Conservation (phyloP, 2,113 vertebrate species). For the Uria aalge region DNA sequence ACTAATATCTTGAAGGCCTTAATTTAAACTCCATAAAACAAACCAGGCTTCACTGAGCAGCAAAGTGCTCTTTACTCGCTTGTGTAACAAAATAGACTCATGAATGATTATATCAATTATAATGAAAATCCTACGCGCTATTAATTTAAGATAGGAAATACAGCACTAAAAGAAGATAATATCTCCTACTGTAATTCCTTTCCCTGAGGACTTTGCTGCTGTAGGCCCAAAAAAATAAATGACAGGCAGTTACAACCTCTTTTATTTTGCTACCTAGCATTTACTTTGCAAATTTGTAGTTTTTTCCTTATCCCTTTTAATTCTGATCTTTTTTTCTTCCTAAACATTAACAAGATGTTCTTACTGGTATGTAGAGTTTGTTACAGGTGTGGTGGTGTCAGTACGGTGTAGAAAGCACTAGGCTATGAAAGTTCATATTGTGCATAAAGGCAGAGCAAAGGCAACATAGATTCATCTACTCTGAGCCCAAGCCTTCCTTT, state of each 20-base stretch:
- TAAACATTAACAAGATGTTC: neutral
- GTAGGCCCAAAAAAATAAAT: neutral
- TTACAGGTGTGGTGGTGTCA: neutral
- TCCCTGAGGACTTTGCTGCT: neutral
- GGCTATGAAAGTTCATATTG: neutral
- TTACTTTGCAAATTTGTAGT: neutral
- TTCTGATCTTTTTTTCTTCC: neutral
- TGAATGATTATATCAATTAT: neutral
- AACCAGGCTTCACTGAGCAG: neutral
- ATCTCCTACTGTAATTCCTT: slow-evolving; percentile 1
- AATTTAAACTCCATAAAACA: neutral
- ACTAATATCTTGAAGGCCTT: neutral
- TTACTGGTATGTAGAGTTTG: neutral
- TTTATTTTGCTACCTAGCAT: neutral
- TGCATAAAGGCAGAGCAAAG: neutral
- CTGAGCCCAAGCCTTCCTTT: neutral
- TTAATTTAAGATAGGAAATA: slow-evolving; percentile 20
- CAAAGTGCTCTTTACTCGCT: neutral
- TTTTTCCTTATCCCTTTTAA: neutral
- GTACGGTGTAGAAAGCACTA: neutral
- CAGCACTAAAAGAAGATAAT: neutral
- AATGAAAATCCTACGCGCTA: neutral
- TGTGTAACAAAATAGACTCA: neutral
- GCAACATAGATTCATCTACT: neutral
- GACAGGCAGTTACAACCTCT: neutral